Percentiles rank a stretch among this genome's conserved stretches.
These are phyloP conservation scores for Drosophila leonis DNA, from an alignment of 2,888 invertebrate species.

Conservation along the genomic window DNA sequence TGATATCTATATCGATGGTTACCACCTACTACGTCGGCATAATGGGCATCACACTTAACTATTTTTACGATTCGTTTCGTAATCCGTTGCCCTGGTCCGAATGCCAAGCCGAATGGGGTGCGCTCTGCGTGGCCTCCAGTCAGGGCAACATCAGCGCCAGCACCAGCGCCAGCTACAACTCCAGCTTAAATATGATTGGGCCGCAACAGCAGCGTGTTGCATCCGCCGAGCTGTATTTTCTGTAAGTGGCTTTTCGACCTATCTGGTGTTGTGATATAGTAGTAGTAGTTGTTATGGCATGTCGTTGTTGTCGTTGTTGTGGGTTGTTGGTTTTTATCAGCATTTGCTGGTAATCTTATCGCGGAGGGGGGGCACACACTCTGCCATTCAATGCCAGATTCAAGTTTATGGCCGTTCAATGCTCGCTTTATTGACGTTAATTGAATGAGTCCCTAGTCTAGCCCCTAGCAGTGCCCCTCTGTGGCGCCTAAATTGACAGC, in stretches of 20 bases:
- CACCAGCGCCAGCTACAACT: slow-evolving; percentile 16
- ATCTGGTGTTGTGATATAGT: slow-evolving; percentile 24
- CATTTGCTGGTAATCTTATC: slow-evolving; percentile 61
- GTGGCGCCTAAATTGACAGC: slow-evolving; percentile 60
- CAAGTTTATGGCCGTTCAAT: slow-evolving; percentile 69
- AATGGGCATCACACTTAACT: slow-evolving; percentile 89
- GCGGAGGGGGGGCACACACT: slow-evolving; percentile 14
- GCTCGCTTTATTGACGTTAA: slow-evolving; percentile 73
- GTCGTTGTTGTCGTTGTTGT: slow-evolving; percentile 12
- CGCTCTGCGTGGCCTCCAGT: slow-evolving; percentile 85
- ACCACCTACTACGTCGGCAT: slow-evolving; percentile 89
- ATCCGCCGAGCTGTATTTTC: slow-evolving; percentile 85
- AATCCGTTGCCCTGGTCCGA: slow-evolving; percentile 88
- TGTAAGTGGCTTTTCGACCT: slow-evolving; percentile 83
- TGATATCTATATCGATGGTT: slow-evolving; percentile 87
- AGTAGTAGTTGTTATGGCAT: slow-evolving; percentile 7
- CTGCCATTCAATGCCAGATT: slow-evolving; percentile 46
- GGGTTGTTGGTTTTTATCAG: slow-evolving; percentile 7
- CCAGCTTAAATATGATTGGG: slow-evolving; percentile 21
- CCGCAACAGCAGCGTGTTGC: slow-evolving; percentile 64
- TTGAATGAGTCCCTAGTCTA: slow-evolving; percentile 56
- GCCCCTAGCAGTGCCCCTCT: neutral
- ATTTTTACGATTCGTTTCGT: slow-evolving; percentile 88
- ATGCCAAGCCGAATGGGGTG: slow-evolving; percentile 87
- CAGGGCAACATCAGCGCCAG: slow-evolving; percentile 61